Evolutionary conservation across 2,113 vertebrate species (phyloP), one percentile per base, ranked within the genome.

Genomic region (Nothocercus julius): DNA sequence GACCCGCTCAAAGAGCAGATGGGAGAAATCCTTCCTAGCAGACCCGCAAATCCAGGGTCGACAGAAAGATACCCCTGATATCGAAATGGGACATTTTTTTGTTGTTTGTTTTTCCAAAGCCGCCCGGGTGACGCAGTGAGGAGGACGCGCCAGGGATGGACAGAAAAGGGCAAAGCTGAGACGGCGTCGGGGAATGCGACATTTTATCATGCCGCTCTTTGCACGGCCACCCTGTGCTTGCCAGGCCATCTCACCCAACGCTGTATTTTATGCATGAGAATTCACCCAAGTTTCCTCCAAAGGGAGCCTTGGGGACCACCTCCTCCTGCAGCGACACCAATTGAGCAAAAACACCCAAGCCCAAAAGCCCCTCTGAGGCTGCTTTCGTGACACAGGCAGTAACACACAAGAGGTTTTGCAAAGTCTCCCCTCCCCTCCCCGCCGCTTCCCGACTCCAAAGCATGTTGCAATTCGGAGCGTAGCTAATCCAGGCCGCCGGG

Each of bases 311-410:
- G 69, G 53, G 94, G 94, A 94, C 92, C 70, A 93, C 85, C 90
- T 94, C 89, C 91, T 90, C 82, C 92, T 88, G 93, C 92, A 79
- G 83, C 62, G 64, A 78, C 68, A 73, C 73, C 85, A 90, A 93
- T 87, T 91, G n/a, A 62, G 34, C 13, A 36, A 56, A 56, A 62
- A 21, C 11, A 61, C 13, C 32, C 8, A 8, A 13, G n/a, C 4
- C n/a, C n/a, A 20, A 34, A 34, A 34, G 59, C 34, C 34, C 58
- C 34, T 22, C 21, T 13, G 34, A 62, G 34, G 61, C 22, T 36
- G 34, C n/a, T 63, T 38, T 49, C 47, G 25, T 24, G 47, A 70
- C 22, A 25, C 45, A 36, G 45, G 22, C 54, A 58, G 7, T 18
- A 58, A 58, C 36, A 49, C 61, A 51, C 44, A 49, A 36, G 21